Percentiles rank a stretch among this genome's conserved stretches.
phyloP scores from a whole-genome alignment of 2,113 vertebrate species.

The Amphiprion ocellaris region DNA sequence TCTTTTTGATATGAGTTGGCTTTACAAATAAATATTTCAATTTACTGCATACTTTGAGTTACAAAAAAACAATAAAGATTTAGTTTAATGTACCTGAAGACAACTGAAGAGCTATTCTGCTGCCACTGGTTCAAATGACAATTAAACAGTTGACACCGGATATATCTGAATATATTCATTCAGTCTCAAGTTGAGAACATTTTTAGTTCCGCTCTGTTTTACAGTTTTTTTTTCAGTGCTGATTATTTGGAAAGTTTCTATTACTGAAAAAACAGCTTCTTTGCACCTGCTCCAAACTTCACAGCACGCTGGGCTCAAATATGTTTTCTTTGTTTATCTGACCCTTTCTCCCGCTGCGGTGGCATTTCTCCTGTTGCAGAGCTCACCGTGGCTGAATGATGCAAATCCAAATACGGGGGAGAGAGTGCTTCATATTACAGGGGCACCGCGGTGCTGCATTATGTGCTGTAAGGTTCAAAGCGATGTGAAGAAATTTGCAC shows the following conservation, averaged over 20 bases:
- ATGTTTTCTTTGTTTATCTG: conserved; percentile 1
- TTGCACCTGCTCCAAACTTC: neutral
- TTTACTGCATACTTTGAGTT: too few relatives aligned
- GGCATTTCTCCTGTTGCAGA: conserved; percentile 8
- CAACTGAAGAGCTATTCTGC: too few relatives aligned
- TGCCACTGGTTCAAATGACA: too few relatives aligned
- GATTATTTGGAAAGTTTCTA: conserved; percentile 1
- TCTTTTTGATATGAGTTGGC: too few relatives aligned
- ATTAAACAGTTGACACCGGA: too few relatives aligned
- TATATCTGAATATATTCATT: too few relatives aligned
- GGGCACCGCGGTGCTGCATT: conserved; percentile 30
- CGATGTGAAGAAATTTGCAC: conserved; percentile 41
- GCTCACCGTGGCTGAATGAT: conserved; percentile 31
- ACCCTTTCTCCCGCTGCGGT: conserved; percentile 8
- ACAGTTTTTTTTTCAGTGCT: neutral
- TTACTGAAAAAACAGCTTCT: neutral
- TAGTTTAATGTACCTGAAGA: too few relatives aligned
- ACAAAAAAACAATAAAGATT: too few relatives aligned
- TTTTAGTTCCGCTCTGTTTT: neutral
- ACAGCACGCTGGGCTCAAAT: neutral
- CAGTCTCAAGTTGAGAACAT: too few relatives aligned
- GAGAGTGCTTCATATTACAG: conserved; percentile 35
- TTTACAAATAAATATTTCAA: too few relatives aligned
- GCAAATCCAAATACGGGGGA: conserved; percentile 33
- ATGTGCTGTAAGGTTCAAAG: conserved; percentile 43